Evolutionary conservation across 2,113 vertebrate species (phyloP).

Genomic region (Oenanthe oenanthe): DNA sequence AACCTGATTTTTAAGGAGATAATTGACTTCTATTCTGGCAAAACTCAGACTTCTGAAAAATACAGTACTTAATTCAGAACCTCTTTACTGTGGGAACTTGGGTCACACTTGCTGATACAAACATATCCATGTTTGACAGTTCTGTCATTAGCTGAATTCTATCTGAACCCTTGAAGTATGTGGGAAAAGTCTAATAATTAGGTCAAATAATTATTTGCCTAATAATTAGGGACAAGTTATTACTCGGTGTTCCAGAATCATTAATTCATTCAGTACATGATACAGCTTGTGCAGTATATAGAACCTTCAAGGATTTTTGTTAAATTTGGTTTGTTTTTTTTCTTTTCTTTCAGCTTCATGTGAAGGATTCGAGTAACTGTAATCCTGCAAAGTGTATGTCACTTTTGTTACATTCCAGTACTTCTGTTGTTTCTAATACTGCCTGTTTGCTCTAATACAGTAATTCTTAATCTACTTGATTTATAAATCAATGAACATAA

Average conservation of each 20-base stretch:
- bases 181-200: not conserved
- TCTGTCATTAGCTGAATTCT: not conserved
- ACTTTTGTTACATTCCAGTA: slow-evolving; percentile 34
- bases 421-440: not conserved
- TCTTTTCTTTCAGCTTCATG: slow-evolving; percentile 4
- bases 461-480: not conserved
- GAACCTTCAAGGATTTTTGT: not conserved
- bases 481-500: not conserved
- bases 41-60: not conserved
- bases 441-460: not conserved
- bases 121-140: not conserved
- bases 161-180: not conserved
- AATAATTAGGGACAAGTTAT: not conserved
- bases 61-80: not conserved
- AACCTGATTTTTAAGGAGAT: not conserved
- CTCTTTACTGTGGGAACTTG: not conserved
- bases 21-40: not conserved
- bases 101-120: not conserved
- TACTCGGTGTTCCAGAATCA: not conserved
- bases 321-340: not conserved
- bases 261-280: not conserved
- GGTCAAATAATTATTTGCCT: not conserved
- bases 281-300: not conserved
- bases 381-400: not conserved
- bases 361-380: not conserved